Evolutionary conservation across 2,113 vertebrate species (phyloP).

Genomic region (Toxotes chatareus): DNA sequence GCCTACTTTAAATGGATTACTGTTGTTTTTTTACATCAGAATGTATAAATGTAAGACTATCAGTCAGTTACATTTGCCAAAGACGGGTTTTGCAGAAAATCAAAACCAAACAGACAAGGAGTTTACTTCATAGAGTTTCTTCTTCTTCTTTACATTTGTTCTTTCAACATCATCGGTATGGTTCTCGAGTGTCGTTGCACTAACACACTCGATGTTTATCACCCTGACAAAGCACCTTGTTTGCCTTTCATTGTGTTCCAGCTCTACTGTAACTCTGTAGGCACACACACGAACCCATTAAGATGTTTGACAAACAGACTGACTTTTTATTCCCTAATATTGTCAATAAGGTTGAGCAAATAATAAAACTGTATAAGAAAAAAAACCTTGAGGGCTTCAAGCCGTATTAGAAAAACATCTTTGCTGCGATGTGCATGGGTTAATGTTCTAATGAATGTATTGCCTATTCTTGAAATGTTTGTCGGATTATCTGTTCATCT

Average conservation of each 20-base stretch:
- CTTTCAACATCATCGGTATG: conserved; percentile 15
- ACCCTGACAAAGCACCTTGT: conserved; percentile 54
- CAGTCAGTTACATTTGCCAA: conserved; percentile 69
- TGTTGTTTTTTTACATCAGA: conserved; percentile 46
- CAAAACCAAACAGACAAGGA: conserved; percentile 17
- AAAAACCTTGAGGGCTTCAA: conserved; percentile 18
- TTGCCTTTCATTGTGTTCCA: conserved; percentile 61
- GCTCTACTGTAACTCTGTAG: conserved; percentile 21
- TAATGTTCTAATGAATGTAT: conserved; percentile 67
- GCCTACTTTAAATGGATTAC: conserved; percentile 33
- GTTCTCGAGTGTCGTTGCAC: conserved; percentile 8
- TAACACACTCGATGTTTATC: conserved; percentile 37
- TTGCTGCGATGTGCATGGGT: conserved; percentile 59
- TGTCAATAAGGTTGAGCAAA: conserved; percentile 17
- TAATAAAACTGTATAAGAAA: not conserved
- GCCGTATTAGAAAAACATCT: conserved; percentile 18
- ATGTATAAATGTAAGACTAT: conserved; percentile 61
- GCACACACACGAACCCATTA: conserved; percentile 13
- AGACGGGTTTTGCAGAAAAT: conserved; percentile 55
- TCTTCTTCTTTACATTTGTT: not conserved
- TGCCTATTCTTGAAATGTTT: conserved; percentile 52
- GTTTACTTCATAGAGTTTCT: conserved; percentile 27
- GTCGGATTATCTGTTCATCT: conserved; percentile 41
- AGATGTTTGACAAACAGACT: conserved; percentile 26
- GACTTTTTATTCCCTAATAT: conserved; percentile 18